Base-by-base conservation (phyloP, 2,113 vertebrate genomes). In the Rhadina sibilatrix region DNA sequence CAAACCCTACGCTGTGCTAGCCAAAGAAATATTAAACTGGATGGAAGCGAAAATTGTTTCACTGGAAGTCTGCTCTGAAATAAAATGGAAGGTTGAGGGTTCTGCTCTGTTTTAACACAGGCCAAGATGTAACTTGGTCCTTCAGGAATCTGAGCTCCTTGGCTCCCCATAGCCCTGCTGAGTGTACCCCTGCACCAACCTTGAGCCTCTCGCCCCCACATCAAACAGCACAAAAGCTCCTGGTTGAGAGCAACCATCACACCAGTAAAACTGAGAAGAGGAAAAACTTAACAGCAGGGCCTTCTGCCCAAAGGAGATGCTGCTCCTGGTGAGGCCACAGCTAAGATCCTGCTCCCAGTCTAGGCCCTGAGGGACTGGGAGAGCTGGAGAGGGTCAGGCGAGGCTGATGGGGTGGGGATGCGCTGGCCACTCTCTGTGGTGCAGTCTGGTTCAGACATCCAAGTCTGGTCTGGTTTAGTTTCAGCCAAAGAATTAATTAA, bases 21-120 rank as follows among this genome's bases (percentile, higher is more conserved):
- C 90, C 96, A 96, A 86, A 83, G 76, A 28, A 92, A 87, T 52
- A 79, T 57, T 94, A 64, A 93, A 84, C 71, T 61, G 33, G 22
- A 53, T 79, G 71, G 83, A 94, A 89, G 68, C 46, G 31, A 95
- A 89, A 87, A 89, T 56, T 5, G 72, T 82, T 82, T 75, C 81
- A 37, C 72, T 84, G 52, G 10, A 81, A 90, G 54, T 27, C 81
- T 82, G 54, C 50, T 86, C 28, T 66, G 42, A 80, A 76, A 93
- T 61, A 54, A 69, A 80, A 75, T 78, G 42, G 64, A 70, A 47
- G 12, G 8, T 27, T 57, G 71, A 93, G 33, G 47, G 57, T 54
- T 87, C 65, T 75, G 65, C 28, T 87, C 44, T 71, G 77, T 84
- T 75, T 56, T 60, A 90, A 71, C 3, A 1, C 30, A 47, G 38